Conservation (phyloP, 2,888 invertebrate species). For the Xestobium rufovillosum region DNA sequence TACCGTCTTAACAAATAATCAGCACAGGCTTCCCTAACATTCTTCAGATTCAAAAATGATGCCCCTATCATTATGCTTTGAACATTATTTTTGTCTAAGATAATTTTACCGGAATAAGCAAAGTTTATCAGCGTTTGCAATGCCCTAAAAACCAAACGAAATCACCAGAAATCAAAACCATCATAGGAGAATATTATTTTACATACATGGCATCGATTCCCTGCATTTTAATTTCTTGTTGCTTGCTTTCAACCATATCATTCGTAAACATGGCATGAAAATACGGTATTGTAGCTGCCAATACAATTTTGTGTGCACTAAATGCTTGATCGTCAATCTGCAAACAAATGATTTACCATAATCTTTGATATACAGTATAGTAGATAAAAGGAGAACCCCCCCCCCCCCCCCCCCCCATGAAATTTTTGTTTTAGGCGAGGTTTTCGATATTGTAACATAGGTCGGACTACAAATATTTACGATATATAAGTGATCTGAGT, state of each 20-base stretch:
- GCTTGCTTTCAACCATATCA: conserved; percentile 79
- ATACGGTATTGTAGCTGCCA: conserved; percentile 81
- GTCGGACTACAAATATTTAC: too few relatives aligned
- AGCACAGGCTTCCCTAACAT: conserved; percentile 78
- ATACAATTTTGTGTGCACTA: conserved; percentile 73
- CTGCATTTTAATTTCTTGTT: conserved; percentile 72
- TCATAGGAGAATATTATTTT: not conserved
- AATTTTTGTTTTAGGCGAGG: too few relatives aligned
- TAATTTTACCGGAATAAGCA: conserved; percentile 74
- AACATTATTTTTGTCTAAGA: conserved; percentile 71
- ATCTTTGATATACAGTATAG: too few relatives aligned
- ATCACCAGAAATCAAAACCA: conserved; percentile 3
- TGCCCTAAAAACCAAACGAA: conserved; percentile 49
- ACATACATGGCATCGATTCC: conserved; percentile 70
- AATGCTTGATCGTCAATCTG: conserved; percentile 71
- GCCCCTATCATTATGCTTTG: conserved; percentile 80
- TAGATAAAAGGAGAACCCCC: too few relatives aligned
- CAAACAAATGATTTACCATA: conserved; percentile 21
- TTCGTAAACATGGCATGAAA: conserved; percentile 87
- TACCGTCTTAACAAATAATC: conserved; percentile 68
- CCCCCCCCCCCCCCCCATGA: too few relatives aligned
- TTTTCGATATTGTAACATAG: too few relatives aligned
- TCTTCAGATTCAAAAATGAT: conserved; percentile 69
- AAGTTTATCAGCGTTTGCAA: conserved; percentile 76
- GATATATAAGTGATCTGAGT: too few relatives aligned